These are phyloP conservation scores for Terebella lapidaria DNA, from an alignment of 2,888 invertebrate species.

Conservation along the genomic window DNA sequence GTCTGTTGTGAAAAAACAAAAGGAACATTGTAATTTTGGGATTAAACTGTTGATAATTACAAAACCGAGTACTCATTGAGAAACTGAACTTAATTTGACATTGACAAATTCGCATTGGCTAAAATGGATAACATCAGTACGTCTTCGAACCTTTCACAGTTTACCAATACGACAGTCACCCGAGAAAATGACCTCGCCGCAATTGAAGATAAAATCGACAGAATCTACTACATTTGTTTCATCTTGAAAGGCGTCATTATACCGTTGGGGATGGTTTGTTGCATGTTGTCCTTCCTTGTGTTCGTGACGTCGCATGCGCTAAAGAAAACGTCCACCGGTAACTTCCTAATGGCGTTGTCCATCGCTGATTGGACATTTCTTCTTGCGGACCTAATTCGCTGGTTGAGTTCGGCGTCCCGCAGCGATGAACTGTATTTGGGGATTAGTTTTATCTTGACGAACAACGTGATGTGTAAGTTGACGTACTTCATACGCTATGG, in stretches of 20 bases:
- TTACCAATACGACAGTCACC: too few species aligned
- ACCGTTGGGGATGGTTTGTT: slow-evolving; percentile 11
- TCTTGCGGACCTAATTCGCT: slow-evolving; percentile 12
- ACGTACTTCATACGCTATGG: slow-evolving; percentile 13
- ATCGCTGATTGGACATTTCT: slow-evolving; percentile 12
- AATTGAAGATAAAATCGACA: too few species aligned
- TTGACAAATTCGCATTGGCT: too few species aligned
- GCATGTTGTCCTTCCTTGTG: slow-evolving; percentile 11
- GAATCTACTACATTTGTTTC: too few species aligned
- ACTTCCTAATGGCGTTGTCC: slow-evolving; percentile 16
- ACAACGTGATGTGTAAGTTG: not conserved
- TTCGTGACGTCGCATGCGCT: slow-evolving; percentile 7
- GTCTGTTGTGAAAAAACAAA: too few species aligned
- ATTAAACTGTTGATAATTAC: too few species aligned
- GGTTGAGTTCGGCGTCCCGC: slow-evolving; percentile 6
- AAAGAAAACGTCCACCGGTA: slow-evolving; percentile 12
- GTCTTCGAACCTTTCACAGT: too few species aligned
- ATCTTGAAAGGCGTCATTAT: slow-evolving; percentile 10
- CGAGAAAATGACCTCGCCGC: too few species aligned
- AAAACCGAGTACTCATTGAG: too few species aligned
- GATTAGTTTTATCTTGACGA: slow-evolving; percentile 2
- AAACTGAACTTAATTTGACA: too few species aligned
- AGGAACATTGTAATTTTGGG: too few species aligned
- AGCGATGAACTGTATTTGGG: not conserved
- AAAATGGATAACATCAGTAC: too few species aligned